phyloP scores from a whole-genome alignment of 2,888 invertebrate species.

The Crematogaster levior region DNA sequence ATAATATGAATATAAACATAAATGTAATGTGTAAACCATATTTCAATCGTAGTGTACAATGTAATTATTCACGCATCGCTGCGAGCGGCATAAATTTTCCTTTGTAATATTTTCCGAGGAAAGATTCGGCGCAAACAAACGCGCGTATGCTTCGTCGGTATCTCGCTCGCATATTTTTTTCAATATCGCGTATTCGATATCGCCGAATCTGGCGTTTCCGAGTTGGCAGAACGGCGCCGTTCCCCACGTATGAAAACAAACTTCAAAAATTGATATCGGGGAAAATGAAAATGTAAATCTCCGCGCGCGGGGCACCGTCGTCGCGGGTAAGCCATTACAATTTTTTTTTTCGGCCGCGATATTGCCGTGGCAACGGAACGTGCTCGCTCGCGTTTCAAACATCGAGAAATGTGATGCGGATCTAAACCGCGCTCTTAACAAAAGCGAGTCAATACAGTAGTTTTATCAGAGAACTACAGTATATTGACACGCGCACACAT shows the following conservation, averaged over 20 bases:
- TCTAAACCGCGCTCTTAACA: conserved; percentile 7
- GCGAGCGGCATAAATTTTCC: background rate
- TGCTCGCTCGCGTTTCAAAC: conserved; percentile 7
- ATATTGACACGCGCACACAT: background rate
- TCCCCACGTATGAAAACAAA: conserved; percentile 50
- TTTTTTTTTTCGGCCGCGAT: conserved; percentile 42
- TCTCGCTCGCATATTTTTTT: conserved; percentile 52
- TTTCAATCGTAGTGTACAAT: background rate
- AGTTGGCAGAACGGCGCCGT: conserved; percentile 40
- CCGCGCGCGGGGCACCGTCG: conserved; percentile 39
- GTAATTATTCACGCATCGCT: conserved; percentile 26
- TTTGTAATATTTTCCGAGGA: conserved; percentile 47
- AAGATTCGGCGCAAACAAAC: conserved; percentile 40
- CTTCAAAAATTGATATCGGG: conserved; percentile 54
- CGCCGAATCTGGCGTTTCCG: conserved; percentile 50
- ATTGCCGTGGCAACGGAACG: conserved; percentile 40
- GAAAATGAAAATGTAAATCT: conserved; percentile 54
- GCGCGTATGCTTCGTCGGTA: conserved; percentile 25
- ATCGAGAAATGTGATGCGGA: conserved; percentile 1
- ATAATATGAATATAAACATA: background rate
- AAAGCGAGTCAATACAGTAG: background rate
- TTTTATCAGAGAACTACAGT: background rate
- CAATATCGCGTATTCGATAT: conserved; percentile 49
- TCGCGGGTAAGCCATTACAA: conserved; percentile 50
- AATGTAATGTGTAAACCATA: background rate